Evolutionary conservation across 2,888 invertebrate genomes (phyloP), one percentile per base, ranked within the genome.

Genomic region (Hydrotaea cyrtoneurina): DNA sequence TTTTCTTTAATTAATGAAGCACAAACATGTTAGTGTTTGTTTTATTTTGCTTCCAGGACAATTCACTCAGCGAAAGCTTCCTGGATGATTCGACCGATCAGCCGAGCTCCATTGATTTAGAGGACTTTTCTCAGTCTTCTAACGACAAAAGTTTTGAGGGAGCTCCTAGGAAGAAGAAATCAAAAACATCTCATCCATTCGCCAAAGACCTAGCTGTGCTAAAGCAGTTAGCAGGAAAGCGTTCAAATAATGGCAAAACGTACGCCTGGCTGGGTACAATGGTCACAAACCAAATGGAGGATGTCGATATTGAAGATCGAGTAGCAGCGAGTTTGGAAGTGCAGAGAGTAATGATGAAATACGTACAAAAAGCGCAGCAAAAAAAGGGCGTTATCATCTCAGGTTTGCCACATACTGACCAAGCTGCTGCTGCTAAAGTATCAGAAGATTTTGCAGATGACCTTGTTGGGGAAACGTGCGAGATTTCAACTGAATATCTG

Each of bases 231-330:
- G 66, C 66, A 66, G 66, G 21, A 66, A 66, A 66, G 43, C 66
- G 66, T 36, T 17, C 66, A 66, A 66, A 66, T 19, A 21, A 36
- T 66, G 23, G 31, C 17, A 66, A 66, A 66, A 66, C 36, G 21
- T 66, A 66, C 43, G 66, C 43, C 66, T 66, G 36, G 66, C 43
- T 36, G 66, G 66, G 66, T 66, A 36, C 66, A 39, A 19, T 66
- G 43, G 66, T 66, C 43, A 66, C 66, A 19, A 66, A 66, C 36
- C 36, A 66, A 66, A 66, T 66, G 66, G 66, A 66, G 66, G 66
- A 66, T 43, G 36, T 66, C 43, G 66, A 66, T 66, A 43, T 43
- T 43, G 66, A 66, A 43, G 66, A 66, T 43, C 66, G 43, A 66
- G 39, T 21, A 43, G 39, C 39, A 39, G 39, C 39, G 39, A 39